A percentile compares a stretch with the other conserved stretches of the same genome.
phyloP scores from a whole-genome alignment of 2,797 vertebrate genomes.

The Takifugu ocellatus region DNA sequence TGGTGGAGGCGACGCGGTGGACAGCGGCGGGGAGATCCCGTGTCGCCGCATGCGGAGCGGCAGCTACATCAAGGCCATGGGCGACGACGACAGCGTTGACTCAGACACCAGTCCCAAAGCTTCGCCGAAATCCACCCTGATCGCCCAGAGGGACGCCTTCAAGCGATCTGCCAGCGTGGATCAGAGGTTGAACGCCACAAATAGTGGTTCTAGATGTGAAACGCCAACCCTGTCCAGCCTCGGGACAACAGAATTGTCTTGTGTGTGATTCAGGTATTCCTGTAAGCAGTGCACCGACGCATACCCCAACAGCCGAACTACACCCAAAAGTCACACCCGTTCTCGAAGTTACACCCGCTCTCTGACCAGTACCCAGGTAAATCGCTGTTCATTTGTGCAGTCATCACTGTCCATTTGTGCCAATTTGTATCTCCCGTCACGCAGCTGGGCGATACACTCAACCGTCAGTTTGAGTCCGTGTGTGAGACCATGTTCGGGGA shows the following conservation, averaged over 20 bases:
- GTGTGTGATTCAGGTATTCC: constrained; percentile 76
- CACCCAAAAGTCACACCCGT: constrained; percentile 89
- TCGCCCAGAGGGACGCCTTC: constrained; percentile 88
- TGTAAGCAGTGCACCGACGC: constrained; percentile 87
- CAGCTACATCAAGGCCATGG: constrained; percentile 99
- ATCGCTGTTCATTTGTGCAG: too few relatives aligned
- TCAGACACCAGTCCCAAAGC: constrained; percentile 91
- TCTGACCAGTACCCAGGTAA: constrained; percentile 95
- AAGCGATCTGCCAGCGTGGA: constrained; percentile 95
- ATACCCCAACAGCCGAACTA: constrained; percentile 84
- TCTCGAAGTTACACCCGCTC: constrained; percentile 93
- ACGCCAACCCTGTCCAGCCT: too few relatives aligned
- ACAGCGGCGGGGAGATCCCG: constrained; percentile 89
- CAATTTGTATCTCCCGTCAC: neutral
- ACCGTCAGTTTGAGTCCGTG: constrained; percentile 91
- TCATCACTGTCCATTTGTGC: too few relatives aligned
- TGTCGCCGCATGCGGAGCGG: constrained; percentile 97
- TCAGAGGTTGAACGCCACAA: constrained; percentile 80
- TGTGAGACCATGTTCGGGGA: constrained; percentile 96
- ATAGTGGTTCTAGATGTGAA: neutral
- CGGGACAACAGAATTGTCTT: neutral
- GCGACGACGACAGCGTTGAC: constrained; percentile 94
- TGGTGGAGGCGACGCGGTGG: constrained; percentile 70
- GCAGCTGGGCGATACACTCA: constrained; percentile 91
- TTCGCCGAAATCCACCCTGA: constrained; percentile 82